Percentiles rank a stretch among this genome's conserved stretches.
Evolutionary conservation across 2,888 invertebrate genomes (phyloP).

Genomic region (Stenotaenia linearis): DNA sequence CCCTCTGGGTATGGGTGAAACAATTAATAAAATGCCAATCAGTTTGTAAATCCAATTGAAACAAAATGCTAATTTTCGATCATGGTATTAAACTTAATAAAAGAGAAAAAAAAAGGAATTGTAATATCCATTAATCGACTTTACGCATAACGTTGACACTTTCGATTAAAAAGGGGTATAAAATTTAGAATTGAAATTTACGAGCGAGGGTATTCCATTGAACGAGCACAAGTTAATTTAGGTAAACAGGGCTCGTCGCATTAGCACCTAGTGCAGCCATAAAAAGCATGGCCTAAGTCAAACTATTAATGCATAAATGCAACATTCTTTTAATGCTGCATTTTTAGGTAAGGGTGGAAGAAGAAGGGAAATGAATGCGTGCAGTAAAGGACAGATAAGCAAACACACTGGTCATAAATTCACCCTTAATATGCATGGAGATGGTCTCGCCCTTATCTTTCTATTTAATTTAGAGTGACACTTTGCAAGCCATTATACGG

Average conservation of each 20-base stretch:
- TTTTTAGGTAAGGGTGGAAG: neutral
- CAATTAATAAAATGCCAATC: neutral
- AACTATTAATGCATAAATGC: neutral
- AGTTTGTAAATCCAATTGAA: neutral
- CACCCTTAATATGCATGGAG: neutral
- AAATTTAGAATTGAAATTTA: neutral
- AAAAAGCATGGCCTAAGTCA: neutral
- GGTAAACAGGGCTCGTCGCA: neutral
- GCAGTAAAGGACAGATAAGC: neutral
- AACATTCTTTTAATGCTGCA: neutral
- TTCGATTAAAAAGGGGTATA: neutral
- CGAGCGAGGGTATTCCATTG: neutral
- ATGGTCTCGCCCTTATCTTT: neutral
- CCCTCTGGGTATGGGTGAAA: neutral
- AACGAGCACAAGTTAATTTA: neutral
- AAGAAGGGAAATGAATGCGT: neutral
- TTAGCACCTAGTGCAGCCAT: neutral
- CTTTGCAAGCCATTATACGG: neutral
- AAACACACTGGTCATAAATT: neutral
- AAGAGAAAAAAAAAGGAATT: neutral
- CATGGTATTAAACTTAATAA: neutral
- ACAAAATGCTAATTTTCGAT: neutral
- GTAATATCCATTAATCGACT: neutral
- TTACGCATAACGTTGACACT: neutral
- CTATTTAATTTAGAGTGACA: neutral